phyloP scores from a whole-genome alignment of 2,113 vertebrate genomes.

The Helogale parvula region DNA sequence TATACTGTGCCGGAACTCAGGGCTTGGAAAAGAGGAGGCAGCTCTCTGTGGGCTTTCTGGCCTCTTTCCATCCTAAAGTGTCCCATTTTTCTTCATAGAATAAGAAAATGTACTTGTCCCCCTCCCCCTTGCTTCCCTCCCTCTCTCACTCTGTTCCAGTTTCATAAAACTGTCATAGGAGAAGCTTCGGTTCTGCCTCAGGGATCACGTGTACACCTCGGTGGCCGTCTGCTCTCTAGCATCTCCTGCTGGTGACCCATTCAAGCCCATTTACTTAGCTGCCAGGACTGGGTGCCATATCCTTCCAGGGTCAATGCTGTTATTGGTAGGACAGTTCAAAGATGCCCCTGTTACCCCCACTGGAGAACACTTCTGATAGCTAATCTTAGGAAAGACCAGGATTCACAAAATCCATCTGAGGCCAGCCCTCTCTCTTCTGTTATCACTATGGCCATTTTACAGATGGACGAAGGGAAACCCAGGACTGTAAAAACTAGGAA shows the following conservation, averaged over 20 bases:
- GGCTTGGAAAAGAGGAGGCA: constrained; percentile 50
- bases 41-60: constrained; percentile 55
- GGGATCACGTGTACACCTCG: not conserved
- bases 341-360: too few relatives aligned
- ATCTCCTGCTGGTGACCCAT: constrained; percentile 13
- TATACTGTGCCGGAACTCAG: constrained; percentile 31
- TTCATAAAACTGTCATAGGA: constrained; percentile 16
- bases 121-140: not conserved
- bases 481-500: not conserved
- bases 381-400: not conserved
- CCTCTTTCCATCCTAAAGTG: constrained; percentile 66
- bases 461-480: not conserved
- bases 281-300: not conserved
- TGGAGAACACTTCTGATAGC: not conserved
- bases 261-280: constrained; percentile 31
- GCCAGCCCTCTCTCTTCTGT: not conserved
- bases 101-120: constrained; percentile 18
- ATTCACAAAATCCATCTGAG: not conserved
- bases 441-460: not conserved
- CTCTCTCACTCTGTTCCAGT: not conserved
- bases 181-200: constrained; percentile 28
- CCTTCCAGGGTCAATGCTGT: not conserved
- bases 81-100: constrained; percentile 55
- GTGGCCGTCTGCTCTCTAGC: constrained; percentile 1
- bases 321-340: not conserved